These are phyloP conservation scores for Brachycybe producta DNA, from an alignment of 2,888 invertebrate species.

Conservation along the genomic window DNA sequence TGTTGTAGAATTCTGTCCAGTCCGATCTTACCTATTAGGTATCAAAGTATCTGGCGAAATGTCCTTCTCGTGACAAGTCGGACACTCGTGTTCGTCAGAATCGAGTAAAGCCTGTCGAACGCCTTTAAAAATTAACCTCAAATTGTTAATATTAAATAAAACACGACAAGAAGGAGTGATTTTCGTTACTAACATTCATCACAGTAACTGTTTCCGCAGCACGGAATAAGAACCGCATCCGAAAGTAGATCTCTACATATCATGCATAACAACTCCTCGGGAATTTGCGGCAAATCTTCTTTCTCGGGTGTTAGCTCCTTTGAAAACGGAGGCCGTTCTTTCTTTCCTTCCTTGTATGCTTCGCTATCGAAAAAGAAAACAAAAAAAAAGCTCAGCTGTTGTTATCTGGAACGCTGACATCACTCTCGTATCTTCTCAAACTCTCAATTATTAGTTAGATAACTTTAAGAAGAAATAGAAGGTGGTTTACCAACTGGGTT, in stretches of 20 bases:
- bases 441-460: not conserved
- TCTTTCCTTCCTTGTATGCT: slow-evolving; percentile 63
- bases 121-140: slow-evolving; percentile 43
- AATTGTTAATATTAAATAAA: not conserved
- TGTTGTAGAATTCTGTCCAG: too few relatives aligned
- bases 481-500: too few relatives aligned
- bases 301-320: slow-evolving; percentile 38
- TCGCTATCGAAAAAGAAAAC: slow-evolving; percentile 39
- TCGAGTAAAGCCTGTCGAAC: slow-evolving; percentile 76
- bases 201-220: slow-evolving; percentile 96
- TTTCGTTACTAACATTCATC: slow-evolving; percentile 87
- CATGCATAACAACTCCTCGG: slow-evolving; percentile 80
- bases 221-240: slow-evolving; percentile 95
- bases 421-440: too few relatives aligned
- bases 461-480: not conserved
- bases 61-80: slow-evolving; percentile 82
- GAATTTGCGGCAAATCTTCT: slow-evolving; percentile 48
- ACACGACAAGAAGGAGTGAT: too few relatives aligned
- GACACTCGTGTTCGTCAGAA: slow-evolving; percentile 89
- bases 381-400: too few relatives aligned
- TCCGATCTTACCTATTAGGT: slow-evolving; percentile 62
- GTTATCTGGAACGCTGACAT: too few relatives aligned
- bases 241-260: slow-evolving; percentile 82
- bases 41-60: slow-evolving; percentile 85
- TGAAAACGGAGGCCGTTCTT: slow-evolving; percentile 51